Base-by-base conservation (phyloP, 2,797 vertebrate genomes). In the Pagetopsis macropterus region DNA sequence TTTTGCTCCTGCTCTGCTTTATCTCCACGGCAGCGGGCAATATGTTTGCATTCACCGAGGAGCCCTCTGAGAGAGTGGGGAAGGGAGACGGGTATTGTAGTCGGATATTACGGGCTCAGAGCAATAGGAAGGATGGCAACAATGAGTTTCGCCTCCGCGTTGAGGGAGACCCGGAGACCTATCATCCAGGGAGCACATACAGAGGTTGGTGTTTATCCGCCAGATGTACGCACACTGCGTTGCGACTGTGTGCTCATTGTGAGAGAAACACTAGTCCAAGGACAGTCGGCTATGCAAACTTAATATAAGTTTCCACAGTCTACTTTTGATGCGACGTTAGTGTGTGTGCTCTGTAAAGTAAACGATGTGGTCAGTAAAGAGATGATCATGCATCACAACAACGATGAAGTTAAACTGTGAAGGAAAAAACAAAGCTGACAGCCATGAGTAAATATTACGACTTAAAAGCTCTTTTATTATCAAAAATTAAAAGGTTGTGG, bases 121-220 rank as follows among this genome's bases (percentile, higher is more conserved):
- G 96, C 87, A 89, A 79, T 43, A 89, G 96, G 79, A 97, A 95
- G 81, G 98, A 99, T 86, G 94, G 94, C 68, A 97, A 95, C 89
- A 97, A 86, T 75, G 98, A 98, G 91, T 99, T 99, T 89, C 96
- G 96, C 73, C 97, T 99, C 69, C 95, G 96, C 81, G 96, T 99
- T 52, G 98, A 99, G 87, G 97, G 98, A 61, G 97, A 98, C 71
- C 98, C 97, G 0, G 97, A 98, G 79, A 95, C 92, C 92, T 99
- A 99, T 75, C 97, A 97, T 84, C 97, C 98, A 2, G 96, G 96
- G 12, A 97, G 94, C 95, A 99, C 96, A 84, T 99, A 99, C 92
- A 95, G 96, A 92, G 98, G 98, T 99, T 89, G 91, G 95, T 86
- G 75, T 75, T 73, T 3, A 62, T 52, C 59, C 49, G 49, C 8